Base-by-base conservation (phyloP, 1,140 invertebrate genomes). In the Samia ricini region DNA sequence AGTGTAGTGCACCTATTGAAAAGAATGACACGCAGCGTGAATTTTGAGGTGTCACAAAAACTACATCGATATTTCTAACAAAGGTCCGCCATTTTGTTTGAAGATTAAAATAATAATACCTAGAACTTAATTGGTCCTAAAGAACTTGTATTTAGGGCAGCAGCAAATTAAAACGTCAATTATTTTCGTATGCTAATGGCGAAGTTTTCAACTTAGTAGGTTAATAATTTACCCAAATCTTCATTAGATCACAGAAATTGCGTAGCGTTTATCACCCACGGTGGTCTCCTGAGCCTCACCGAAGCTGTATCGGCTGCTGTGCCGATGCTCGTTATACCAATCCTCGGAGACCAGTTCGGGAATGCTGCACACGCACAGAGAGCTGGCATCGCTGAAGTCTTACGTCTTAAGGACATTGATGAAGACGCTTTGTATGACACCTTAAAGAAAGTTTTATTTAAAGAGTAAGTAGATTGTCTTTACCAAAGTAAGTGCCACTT, bases 241-340 rank as follows among this genome's bases (percentile, higher is more conserved):
- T 49, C 82, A 72, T 36, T 71, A 83, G 84, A 72, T 15, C 87
- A 91, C 67, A 75, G 69, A 6, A 87, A 89, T 23, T 74, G 83
- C 22, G 77, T 80, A 62, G 66, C 92, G 0, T 93, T 94, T 66
- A 90, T 93, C 24, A 91, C 91, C 4, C 93, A 93, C 66, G 92
- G 91, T 56, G 93, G 93, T 4, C 69, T 91, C 10, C 81, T 92
- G 12, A 91, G 92, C 29, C 66, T 88, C n/a, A 90, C 86, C 4
- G 84, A 87, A 68, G 73, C 78, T 0, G 72, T 74, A 0, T 66
- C 73, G 3, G 67, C 72, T 42, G 84, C 83, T 0, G 79, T 89
- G 2, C 85, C 83, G 0, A 59, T 80, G 7, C 22, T 89, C 0
- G 71, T 74, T 1, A 68, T 86, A 21, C 82, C 85, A 4, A 64